Conservation (phyloP, 2,888 invertebrate genomes). For the Eurois occulta region DNA sequence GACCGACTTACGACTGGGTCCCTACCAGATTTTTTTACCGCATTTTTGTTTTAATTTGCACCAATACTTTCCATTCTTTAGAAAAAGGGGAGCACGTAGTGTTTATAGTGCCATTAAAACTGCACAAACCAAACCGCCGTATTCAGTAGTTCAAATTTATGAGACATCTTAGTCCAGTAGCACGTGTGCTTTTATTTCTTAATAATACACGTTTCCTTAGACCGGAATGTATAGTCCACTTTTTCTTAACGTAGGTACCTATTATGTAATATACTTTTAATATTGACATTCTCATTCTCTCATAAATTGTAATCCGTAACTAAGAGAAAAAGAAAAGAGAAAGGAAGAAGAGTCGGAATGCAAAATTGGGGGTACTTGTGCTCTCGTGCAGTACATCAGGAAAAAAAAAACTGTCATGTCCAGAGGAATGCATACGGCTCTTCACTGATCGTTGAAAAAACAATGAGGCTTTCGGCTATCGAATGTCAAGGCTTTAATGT, state of each 20-base stretch:
- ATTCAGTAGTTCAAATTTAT: constrained; percentile 24
- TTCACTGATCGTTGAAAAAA: background rate
- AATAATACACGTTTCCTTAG: background rate
- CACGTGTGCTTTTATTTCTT: constrained; percentile 23
- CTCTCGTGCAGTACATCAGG: too few species aligned
- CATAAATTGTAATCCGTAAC: background rate
- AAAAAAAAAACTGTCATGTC: too few species aligned
- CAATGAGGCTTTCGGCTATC: background rate
- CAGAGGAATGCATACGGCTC: background rate
- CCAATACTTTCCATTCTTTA: constrained; percentile 31
- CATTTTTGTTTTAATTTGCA: background rate
- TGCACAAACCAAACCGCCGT: background rate
- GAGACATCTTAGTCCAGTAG: background rate
- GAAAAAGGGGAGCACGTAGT: background rate
- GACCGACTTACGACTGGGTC: constrained; percentile 28
- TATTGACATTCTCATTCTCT: background rate
- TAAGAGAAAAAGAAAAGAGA: background rate
- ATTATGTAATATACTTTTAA: too few species aligned
- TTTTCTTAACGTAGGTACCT: background rate
- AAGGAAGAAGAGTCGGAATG: background rate
- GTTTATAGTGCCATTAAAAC: constrained; percentile 31
- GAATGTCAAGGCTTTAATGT: background rate
- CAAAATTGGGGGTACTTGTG: background rate
- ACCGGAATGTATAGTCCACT: background rate
- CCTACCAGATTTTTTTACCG: background rate